Conservation (phyloP, 1,140 invertebrate genomes). For the Riptortus pedestris region DNA sequence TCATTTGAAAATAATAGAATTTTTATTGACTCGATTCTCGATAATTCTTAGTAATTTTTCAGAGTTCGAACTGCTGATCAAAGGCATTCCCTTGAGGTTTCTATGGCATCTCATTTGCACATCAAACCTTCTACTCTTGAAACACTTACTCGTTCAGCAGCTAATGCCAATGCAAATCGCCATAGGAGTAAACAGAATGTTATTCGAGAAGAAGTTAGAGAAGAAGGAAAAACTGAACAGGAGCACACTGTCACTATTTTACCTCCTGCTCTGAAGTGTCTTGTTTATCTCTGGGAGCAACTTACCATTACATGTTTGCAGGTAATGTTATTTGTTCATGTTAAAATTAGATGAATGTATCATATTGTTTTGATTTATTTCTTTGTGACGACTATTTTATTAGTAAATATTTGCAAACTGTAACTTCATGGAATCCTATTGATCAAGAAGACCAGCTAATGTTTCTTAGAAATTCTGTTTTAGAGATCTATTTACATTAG, state of each 20-base stretch:
- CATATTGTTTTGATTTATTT: not conserved
- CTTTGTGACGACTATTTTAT: constrained; percentile 4
- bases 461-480: too few relatives aligned
- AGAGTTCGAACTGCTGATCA: constrained; percentile 27
- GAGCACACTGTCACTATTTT: constrained; percentile 54
- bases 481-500: too few relatives aligned
- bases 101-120: constrained; percentile 48
- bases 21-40: too few relatives aligned
- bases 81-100: constrained; percentile 33
- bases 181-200: constrained; percentile 43
- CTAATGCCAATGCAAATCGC: constrained; percentile 58
- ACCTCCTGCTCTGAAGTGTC: constrained; percentile 72
- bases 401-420: not conserved
- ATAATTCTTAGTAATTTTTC: too few relatives aligned
- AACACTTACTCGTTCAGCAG: constrained; percentile 59
- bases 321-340: constrained; percentile 39
- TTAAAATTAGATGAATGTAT: constrained; percentile 34
- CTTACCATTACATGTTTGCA: constrained; percentile 58
- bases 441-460: not conserved
- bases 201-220: constrained; percentile 47
- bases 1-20: too few relatives aligned
- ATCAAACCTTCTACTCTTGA: constrained; percentile 68
- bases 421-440: not conserved
- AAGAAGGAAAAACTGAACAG: constrained; percentile 9
- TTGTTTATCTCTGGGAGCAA: constrained; percentile 81